phyloP scores from a whole-genome alignment of 2,113 vertebrate species.

The Rhipidura dahli region DNA sequence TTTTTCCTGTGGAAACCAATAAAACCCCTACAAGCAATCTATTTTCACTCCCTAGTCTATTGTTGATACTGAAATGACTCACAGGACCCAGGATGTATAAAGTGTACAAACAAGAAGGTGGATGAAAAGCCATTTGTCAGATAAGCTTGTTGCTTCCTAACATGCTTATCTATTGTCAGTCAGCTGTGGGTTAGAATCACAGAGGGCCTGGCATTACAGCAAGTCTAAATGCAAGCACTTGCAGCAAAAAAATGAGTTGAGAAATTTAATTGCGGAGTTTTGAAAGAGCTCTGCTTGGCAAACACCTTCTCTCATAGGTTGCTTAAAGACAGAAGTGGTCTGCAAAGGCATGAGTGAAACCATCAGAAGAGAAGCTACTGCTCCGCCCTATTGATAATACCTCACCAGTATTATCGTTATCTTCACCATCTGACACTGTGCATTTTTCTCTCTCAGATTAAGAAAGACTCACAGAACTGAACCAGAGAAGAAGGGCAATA shows the following conservation, averaged over 20 bases:
- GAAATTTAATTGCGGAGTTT: neutral
- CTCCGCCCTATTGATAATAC: neutral
- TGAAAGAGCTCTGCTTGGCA: neutral
- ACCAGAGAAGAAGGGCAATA: neutral
- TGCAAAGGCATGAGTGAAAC: neutral
- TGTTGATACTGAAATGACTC: neutral
- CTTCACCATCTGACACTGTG: neutral
- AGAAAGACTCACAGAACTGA: neutral
- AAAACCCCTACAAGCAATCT: neutral
- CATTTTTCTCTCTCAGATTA: neutral
- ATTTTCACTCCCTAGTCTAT: neutral
- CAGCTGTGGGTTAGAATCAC: neutral
- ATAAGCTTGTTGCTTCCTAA: neutral
- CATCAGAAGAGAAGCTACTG: neutral
- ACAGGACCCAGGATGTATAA: neutral
- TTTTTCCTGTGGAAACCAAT: neutral
- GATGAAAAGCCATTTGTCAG: neutral
- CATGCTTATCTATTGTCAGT: neutral
- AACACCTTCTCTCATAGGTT: neutral
- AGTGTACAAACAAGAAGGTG: neutral
- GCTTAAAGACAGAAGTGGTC: neutral
- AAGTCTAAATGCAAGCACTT: neutral
- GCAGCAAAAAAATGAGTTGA: neutral
- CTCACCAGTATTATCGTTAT: fast-evolving
- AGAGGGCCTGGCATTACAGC: neutral